These are phyloP conservation scores for Euphydryas editha DNA, from an alignment of 2,888 invertebrate genomes.

Conservation along the genomic window DNA sequence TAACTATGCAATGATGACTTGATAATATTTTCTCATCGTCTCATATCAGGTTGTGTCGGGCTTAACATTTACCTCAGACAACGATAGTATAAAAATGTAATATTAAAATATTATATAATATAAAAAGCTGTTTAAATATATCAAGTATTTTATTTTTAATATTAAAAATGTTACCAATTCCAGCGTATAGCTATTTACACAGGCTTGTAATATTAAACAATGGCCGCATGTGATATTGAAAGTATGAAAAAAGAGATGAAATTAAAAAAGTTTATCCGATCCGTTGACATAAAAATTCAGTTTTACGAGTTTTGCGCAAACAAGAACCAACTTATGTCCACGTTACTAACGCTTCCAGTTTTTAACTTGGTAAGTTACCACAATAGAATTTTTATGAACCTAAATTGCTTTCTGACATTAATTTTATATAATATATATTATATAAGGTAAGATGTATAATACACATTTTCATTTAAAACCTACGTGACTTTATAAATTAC, in stretches of 20 bases:
- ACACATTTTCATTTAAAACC: too few species aligned
- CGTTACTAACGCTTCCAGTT: constrained; percentile 41
- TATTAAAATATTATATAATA: too few species aligned
- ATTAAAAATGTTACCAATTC: constrained; percentile 1
- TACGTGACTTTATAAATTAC: too few species aligned
- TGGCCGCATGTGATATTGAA: constrained; percentile 15
- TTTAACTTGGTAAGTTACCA: constrained; percentile 40
- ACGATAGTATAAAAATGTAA: too few species aligned
- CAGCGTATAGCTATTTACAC: constrained; percentile 2
- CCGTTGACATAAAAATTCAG: constrained; percentile 65
- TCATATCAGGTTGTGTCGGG: too few species aligned
- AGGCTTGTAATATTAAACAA: constrained; percentile 12
- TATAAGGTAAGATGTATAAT: too few species aligned
- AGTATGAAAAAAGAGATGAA: constrained; percentile 52
- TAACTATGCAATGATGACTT: too few species aligned
- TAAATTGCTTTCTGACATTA: neutral
- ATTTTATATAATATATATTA: neutral
- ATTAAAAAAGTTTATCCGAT: constrained; percentile 68
- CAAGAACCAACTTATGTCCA: constrained; percentile 47
- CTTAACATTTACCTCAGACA: too few species aligned
- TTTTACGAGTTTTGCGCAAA: constrained; percentile 60
- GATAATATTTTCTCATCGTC: too few species aligned
- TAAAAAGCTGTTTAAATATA: too few species aligned
- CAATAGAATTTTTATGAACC: constrained; percentile 21
- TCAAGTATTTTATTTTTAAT: too few species aligned